Evolutionary conservation across 2,888 invertebrate species (phyloP).

Genomic region (Augochlorella aurata): DNA sequence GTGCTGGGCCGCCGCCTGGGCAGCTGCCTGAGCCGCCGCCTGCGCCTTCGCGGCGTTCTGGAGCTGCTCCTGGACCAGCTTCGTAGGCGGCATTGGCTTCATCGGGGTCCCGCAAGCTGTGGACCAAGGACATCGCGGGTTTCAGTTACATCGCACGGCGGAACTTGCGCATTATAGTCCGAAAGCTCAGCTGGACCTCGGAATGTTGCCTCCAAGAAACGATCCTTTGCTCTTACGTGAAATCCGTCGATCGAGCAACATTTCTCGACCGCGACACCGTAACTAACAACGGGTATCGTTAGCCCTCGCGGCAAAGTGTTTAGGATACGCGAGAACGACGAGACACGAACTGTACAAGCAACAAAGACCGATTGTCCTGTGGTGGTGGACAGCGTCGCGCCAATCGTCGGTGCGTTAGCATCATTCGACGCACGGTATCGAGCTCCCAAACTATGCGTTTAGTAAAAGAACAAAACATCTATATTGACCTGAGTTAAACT

Average conservation of each 20-base stretch:
- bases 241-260: too few species aligned
- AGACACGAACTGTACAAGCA: too few species aligned
- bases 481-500: conserved; percentile 83
- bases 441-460: conserved; percentile 67
- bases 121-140: conserved; percentile 67
- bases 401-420: neutral
- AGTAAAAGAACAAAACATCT: conserved; percentile 80
- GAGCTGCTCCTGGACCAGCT: conserved; percentile 85
- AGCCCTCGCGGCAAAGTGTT: too few species aligned
- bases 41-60: conserved; percentile 80
- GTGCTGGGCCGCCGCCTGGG: conserved; percentile 76
- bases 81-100: conserved; percentile 91
- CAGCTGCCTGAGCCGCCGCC: conserved; percentile 79
- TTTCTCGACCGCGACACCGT: too few species aligned
- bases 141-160: neutral
- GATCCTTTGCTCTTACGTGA: too few species aligned
- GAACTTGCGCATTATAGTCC: conserved; percentile 57
- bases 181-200: conserved; percentile 63
- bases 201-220: conserved; percentile 34
- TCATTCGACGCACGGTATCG: conserved; percentile 46
- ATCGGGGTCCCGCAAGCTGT: conserved; percentile 85
- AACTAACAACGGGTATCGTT: too few species aligned
- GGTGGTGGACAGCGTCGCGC: neutral
- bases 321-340: too few species aligned
- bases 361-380: too few species aligned